Base-by-base conservation (phyloP, 2,113 vertebrate species). In the Tricholaema leucomelas region DNA sequence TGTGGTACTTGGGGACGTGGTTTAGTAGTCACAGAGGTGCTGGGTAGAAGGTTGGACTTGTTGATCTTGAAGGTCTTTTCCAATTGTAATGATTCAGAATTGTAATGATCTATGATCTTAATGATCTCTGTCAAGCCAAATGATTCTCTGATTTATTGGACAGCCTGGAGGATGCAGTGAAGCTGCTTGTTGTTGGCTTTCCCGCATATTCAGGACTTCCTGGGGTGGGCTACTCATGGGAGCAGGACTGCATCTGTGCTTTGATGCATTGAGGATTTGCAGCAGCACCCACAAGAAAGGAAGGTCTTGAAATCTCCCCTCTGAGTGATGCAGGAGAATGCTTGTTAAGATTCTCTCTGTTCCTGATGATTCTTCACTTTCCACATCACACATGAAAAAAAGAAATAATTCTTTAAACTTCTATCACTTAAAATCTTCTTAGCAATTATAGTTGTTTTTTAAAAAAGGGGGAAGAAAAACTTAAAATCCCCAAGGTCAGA, bases 401-500 rank as follows among this genome's bases (percentile, higher is more conserved):
- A 38, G 12, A 72, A n/a, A 5, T 5, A 35, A 55, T 46, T 74
- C 71, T 90, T 90, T 78, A 88, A 95, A 70, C 76, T 44, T 46
- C 81, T 78, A 77, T 90, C 80, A 52, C 87, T 88, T 92, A 89
- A 87, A 95, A 94, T 82, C 94, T 80, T 91, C 70, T 52, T 82
- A 15, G 87, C 75, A 83, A 90, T 93, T 96, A 93, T 7, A 33
- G 76, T 72, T 90, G 78, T 71, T 21, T 48, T 46, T 59, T 44
- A 10, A 63, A 81, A 69, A 50, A 38, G 38, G 59, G 52, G 74
- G 15, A 42, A 58, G 36, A 33, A 58, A 56, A 56, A 31, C 55
- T 94, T 82, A 40, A 92, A 94, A 93, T 92, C 82, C 75, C 87
- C 91, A 95, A 96, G 95, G 94, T 96, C 94, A 96, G 89, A 84